Conservation (phyloP, 2,797 vertebrate species). For the Pangasius mekongensis region DNA sequence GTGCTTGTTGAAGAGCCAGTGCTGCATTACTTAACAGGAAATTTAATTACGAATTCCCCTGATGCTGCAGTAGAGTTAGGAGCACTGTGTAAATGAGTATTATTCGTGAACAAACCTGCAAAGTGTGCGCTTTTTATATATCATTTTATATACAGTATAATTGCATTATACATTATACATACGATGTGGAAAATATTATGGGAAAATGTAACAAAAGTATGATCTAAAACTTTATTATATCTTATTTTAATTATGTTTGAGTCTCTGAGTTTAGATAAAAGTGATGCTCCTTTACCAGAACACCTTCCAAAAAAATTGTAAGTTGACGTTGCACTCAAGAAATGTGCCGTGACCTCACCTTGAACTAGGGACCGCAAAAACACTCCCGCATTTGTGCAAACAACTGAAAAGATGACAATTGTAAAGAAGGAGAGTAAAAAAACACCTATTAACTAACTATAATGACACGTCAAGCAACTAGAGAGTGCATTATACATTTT, state of each 20-base stretch:
- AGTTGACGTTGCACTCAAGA: not conserved
- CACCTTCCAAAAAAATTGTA: not conserved
- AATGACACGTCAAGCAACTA: not conserved
- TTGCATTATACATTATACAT: not conserved
- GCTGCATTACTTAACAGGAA: not conserved
- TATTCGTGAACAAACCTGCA: not conserved
- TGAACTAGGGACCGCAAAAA: not conserved
- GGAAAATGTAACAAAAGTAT: not conserved
- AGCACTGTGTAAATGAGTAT: not conserved
- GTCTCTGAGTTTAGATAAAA: not conserved
- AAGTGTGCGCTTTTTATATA: not conserved
- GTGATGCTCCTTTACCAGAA: not conserved
- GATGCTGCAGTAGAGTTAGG: not conserved
- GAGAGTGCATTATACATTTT: not conserved
- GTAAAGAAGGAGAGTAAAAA: too few species aligned
- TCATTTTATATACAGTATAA: not conserved
- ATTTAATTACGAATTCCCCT: not conserved
- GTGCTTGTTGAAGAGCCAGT: conserved; percentile 1
- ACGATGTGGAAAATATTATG: not conserved
- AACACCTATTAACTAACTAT: not conserved
- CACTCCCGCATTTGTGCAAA: not conserved
- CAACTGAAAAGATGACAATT: not conserved
- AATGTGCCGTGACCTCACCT: not conserved
- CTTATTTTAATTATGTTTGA: not conserved
- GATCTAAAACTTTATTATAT: not conserved